These are phyloP conservation scores for Enteromius treurensis DNA, from an alignment of 2,797 vertebrate species.

Conservation along the genomic window DNA sequence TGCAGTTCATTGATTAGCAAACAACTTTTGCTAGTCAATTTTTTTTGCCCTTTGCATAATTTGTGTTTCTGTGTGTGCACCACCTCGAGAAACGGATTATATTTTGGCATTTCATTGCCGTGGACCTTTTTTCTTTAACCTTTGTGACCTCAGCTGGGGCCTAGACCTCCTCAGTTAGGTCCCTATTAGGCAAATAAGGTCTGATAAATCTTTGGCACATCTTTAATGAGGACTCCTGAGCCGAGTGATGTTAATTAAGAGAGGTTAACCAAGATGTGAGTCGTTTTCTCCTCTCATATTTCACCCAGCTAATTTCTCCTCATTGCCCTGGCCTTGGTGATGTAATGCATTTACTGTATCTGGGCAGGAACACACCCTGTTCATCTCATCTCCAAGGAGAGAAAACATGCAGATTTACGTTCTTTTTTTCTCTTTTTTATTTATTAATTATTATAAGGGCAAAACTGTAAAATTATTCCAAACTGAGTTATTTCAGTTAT, in stretches of 20 bases:
- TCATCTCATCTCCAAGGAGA: slow-evolving; percentile 11
- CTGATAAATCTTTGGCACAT: slow-evolving; percentile 87
- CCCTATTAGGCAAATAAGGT: slow-evolving; percentile 90
- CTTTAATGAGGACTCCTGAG: slow-evolving; percentile 86
- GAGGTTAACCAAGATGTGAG: slow-evolving; percentile 82
- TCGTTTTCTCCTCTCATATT: slow-evolving; percentile 60
- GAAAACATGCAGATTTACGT: background rate
- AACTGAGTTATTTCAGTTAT: background rate
- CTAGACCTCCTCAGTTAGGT: slow-evolving; percentile 84
- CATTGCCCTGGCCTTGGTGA: slow-evolving; percentile 53
- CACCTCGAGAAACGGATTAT: slow-evolving; percentile 28
- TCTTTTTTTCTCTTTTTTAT: no score
- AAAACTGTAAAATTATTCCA: background rate
- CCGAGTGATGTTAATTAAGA: slow-evolving; percentile 85
- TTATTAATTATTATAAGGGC: no score
- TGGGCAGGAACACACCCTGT: slow-evolving; percentile 42
- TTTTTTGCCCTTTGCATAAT: background rate
- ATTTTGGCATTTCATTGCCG: slow-evolving; percentile 38
- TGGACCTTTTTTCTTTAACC: slow-evolving; percentile 39
- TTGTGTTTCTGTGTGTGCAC: background rate
- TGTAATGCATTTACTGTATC: slow-evolving; percentile 56
- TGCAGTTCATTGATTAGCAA: background rate
- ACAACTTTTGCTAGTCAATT: background rate
- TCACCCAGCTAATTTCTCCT: slow-evolving; percentile 60
- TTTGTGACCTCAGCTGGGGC: slow-evolving; percentile 80